These are phyloP conservation scores for Papilio xuthus DNA, from an alignment of 1,140 invertebrate genomes.

Conservation along the genomic window DNA sequence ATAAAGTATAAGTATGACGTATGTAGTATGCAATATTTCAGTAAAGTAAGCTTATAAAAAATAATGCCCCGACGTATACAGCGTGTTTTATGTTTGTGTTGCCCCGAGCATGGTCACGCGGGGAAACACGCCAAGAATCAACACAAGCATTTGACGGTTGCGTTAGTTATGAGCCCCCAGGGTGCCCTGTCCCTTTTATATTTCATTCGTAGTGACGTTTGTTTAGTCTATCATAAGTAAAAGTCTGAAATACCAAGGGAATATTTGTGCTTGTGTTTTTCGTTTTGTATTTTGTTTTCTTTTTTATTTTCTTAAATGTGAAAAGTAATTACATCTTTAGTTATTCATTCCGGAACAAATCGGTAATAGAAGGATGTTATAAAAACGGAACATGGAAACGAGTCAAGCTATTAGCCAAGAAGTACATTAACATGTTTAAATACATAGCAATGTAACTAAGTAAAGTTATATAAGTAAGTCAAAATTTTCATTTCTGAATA, in stretches of 20 bases:
- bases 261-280: background rate
- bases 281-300: background rate
- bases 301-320: background rate
- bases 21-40: background rate
- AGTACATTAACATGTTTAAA: too few relatives aligned
- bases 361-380: too few relatives aligned
- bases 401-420: too few relatives aligned
- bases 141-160: constrained; percentile 25
- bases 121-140: constrained; percentile 16
- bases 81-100: background rate
- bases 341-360: background rate
- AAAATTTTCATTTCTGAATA: too few relatives aligned
- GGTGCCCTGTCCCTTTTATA: constrained; percentile 23
- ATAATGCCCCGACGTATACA: constrained; percentile 1
- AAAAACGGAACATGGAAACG: too few relatives aligned
- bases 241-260: constrained; percentile 1
- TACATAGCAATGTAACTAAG: too few relatives aligned
- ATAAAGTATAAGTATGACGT: too few relatives aligned
- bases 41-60: background rate
- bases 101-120: background rate
- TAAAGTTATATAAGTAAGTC: too few relatives aligned
- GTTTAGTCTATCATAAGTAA: constrained; percentile 21
- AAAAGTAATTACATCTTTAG: background rate
- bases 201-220: constrained; percentile 19
- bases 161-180: constrained; percentile 20